phyloP scores from a whole-genome alignment of 2,113 vertebrate species.

The Protobothrops mucrosquamatus region DNA sequence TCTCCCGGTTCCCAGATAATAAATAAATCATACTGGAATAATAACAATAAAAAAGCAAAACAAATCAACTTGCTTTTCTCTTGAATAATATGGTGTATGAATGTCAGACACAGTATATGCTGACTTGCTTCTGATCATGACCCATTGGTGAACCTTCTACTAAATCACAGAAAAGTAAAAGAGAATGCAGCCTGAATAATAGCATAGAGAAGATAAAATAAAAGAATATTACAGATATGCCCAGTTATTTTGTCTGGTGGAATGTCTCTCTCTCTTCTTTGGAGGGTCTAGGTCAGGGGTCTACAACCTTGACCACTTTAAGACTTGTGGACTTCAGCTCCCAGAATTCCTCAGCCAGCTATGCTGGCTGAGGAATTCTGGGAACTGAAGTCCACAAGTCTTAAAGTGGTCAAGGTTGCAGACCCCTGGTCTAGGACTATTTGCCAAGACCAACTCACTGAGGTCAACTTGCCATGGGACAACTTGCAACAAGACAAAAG shows the following conservation, averaged over 20 bases:
- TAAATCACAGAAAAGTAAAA: neutral
- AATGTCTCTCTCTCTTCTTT: neutral
- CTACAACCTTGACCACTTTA: too few relatives aligned
- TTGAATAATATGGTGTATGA: neutral
- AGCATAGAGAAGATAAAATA: neutral
- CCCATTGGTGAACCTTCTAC: neutral
- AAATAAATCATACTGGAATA: neutral
- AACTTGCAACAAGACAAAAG: neutral
- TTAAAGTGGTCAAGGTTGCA: too few relatives aligned
- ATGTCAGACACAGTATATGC: neutral
- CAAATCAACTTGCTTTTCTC: neutral
- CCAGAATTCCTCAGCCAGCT: too few relatives aligned
- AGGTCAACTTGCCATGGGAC: neutral
- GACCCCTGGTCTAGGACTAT: neutral
- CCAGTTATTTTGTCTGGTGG: neutral
- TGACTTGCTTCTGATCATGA: neutral
- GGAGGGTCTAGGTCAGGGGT: neutral
- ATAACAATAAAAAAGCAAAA: neutral
- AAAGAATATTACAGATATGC: neutral
- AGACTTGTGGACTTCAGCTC: too few relatives aligned
- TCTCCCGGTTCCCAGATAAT: neutral
- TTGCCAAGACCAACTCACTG: too few relatives aligned
- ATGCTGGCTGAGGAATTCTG: too few relatives aligned
- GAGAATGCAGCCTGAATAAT: neutral
- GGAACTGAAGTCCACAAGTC: too few relatives aligned